phyloP scores from a whole-genome alignment of 2,797 vertebrate species.

The Steatocranus sp. region DNA sequence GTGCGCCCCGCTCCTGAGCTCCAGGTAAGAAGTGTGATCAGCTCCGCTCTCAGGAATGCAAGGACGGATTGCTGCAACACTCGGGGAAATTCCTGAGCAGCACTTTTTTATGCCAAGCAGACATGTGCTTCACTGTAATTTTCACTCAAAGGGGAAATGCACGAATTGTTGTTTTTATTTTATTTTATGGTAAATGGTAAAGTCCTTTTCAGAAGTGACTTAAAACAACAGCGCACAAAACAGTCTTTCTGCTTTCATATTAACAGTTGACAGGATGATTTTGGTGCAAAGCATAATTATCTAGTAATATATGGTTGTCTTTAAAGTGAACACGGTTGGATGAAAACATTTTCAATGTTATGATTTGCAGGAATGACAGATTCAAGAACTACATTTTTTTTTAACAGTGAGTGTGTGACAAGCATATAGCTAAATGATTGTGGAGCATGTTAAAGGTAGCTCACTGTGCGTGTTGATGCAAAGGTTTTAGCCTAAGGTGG shows the following conservation, averaged over 20 bases:
- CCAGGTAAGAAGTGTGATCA: conserved; percentile 66
- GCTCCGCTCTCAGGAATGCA: conserved; percentile 68
- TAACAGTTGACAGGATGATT: not conserved
- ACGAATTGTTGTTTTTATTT: not conserved
- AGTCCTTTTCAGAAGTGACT: not conserved
- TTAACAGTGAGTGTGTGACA: not conserved
- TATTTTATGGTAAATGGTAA: not conserved
- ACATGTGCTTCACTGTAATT: conserved; percentile 42
- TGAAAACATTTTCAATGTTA: not conserved
- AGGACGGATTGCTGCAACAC: conserved; percentile 64
- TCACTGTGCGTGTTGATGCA: conserved; percentile 38
- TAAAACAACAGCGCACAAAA: not conserved
- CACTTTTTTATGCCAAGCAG: conserved; percentile 42
- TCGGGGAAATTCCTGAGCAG: conserved; percentile 70
- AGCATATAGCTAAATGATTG: not conserved
- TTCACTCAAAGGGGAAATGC: not conserved
- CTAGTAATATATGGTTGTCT: not conserved
- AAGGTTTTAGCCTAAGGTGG: conserved; percentile 33
- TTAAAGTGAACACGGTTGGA: not conserved
- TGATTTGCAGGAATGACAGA: not conserved
- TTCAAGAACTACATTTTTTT: not conserved
- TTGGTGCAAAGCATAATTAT: not conserved
- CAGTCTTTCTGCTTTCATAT: not conserved
- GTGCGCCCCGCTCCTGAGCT: conserved; percentile 23
- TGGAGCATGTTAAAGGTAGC: conserved; percentile 12